These are phyloP conservation scores for Leptogaster cylindrica DNA, from an alignment of 2,888 invertebrate genomes.

Conservation along the genomic window DNA sequence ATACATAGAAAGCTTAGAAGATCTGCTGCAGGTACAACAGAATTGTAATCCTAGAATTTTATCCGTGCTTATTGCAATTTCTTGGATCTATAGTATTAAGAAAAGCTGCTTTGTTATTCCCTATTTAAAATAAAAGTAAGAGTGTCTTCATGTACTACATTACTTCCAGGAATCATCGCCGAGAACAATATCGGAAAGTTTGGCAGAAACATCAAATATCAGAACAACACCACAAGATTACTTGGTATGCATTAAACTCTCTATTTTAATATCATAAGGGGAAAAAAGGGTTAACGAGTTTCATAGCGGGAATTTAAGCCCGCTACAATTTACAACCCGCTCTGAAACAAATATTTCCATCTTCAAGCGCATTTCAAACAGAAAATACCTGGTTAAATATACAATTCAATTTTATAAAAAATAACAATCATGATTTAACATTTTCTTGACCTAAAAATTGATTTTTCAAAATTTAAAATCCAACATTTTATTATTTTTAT, in stretches of 20 bases:
- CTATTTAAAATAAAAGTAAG: background rate
- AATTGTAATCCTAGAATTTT: background rate
- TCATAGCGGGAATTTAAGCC: too few relatives aligned
- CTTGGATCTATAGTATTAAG: background rate
- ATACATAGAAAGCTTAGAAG: conserved; percentile 92
- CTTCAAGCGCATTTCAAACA: too few relatives aligned
- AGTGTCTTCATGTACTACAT: background rate
- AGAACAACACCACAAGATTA: conserved; percentile 59
- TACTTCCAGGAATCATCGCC: conserved; percentile 28
- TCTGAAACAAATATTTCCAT: too few relatives aligned
- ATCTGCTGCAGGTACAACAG: conserved; percentile 71
- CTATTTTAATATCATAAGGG: background rate
- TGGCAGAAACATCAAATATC: conserved; percentile 56
- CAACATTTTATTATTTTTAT: too few relatives aligned
- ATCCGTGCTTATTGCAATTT: background rate
- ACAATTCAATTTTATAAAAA: too few relatives aligned
- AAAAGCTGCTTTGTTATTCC: too few relatives aligned
- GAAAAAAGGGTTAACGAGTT: too few relatives aligned
- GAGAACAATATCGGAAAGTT: conserved; percentile 57
- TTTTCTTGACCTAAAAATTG: too few relatives aligned
- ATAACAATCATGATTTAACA: too few relatives aligned
- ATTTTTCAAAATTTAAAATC: too few relatives aligned
- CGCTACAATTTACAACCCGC: too few relatives aligned
- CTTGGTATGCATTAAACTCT: conserved; percentile 61
- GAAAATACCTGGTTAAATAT: too few relatives aligned